Base-by-base conservation (phyloP, 2,113 vertebrate genomes). In the Prietella phreatophila region DNA sequence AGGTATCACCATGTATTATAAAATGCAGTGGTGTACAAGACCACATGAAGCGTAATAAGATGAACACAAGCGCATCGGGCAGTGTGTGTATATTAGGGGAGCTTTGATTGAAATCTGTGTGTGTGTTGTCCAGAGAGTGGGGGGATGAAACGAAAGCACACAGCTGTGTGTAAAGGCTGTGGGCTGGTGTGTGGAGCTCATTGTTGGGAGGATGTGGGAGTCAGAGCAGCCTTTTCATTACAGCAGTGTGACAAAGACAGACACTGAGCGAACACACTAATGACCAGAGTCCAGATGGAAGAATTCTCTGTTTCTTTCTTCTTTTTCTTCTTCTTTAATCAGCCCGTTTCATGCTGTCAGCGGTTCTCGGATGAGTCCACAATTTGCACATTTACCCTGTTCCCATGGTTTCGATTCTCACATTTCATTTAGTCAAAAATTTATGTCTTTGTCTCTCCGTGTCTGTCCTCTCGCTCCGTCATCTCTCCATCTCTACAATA, bases 161-260 rank as follows among this genome's bases (percentile, higher is more conserved):
- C 53, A 83, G 69, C 86, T 85, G 86, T 84, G 86, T 82, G 61
- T 84, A 56, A 87, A 85, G 75, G 82, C 76, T 3, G 20, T n/a
- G 9, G 89, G 76, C 78, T 19, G 58, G 17, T 82, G 56, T 85
- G 30, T 33, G 55, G 30, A 53, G 56, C 65, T 86, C 78, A 79
- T 90, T 86, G 79, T 90, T 90, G 4, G 50, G 75, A 7, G 86
- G 86, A 84, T 86, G 79, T 90, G 55, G 50, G 58, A 88, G 86
- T 83, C 78, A 53, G 56, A 86, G 69, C 60, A 61, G 61, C 17
- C 86, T 78, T 83, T 86, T 90, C 76, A 86, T 88, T 79, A 80
- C 79, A 83, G 58, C 83, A 50, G n/a, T 30, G 61, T 83, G 81
- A 83, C 81, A 4, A 63, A 82, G 56, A 39, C 80, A 67, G 82